phyloP scores from a whole-genome alignment of 1,140 invertebrate species.

The Leptinotarsa lineolata region DNA sequence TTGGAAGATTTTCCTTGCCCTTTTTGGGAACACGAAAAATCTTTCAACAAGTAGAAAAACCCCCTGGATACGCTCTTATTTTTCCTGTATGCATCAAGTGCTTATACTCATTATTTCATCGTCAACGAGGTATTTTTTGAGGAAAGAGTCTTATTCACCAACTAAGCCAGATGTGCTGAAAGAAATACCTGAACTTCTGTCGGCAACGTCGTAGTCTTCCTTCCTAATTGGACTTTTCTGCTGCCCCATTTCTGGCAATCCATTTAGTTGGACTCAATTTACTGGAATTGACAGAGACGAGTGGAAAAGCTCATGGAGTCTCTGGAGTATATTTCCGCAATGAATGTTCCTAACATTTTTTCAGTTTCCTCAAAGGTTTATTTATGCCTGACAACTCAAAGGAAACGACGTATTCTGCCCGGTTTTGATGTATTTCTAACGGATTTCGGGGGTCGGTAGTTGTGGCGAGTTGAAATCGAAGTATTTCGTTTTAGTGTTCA shows the following conservation, averaged over 20 bases:
- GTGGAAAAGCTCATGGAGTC: conserved; percentile 18
- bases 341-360: conserved; percentile 20
- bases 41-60: too few relatives aligned
- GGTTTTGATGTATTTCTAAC: neutral
- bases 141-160: neutral
- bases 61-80: too few relatives aligned
- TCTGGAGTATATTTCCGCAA: conserved; percentile 18
- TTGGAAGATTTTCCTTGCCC: too few relatives aligned
- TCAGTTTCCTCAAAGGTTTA: conserved; percentile 12
- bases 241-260: conserved; percentile 25
- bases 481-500: too few relatives aligned
- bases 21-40: too few relatives aligned
- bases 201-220: conserved; percentile 3
- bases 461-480: too few relatives aligned
- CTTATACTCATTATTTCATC: too few relatives aligned
- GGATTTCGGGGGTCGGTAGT: neutral
- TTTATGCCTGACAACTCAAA: conserved; percentile 15
- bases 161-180: neutral
- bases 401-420: neutral
- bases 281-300: conserved; percentile 19
- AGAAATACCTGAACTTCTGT: conserved; percentile 16
- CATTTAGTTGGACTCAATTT: conserved; percentile 19
- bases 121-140: neutral
- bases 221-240: conserved; percentile 21
- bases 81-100: too few relatives aligned